Conservation (phyloP, 2,113 vertebrate species). For the Uropsilus gracilis region DNA sequence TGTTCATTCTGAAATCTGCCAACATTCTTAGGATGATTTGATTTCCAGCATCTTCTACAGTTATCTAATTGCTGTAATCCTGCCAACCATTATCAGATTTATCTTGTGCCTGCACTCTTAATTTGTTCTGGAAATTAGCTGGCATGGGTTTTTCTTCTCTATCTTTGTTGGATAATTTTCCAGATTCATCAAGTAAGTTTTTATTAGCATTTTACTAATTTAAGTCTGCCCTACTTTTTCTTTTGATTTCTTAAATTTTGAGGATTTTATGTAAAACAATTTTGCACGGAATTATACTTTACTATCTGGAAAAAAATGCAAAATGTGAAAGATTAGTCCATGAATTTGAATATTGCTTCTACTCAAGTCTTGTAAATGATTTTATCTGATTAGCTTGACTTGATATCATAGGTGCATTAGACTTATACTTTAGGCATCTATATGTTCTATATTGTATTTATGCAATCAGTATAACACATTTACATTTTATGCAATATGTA, state of each 20-base stretch:
- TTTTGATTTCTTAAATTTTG: background rate
- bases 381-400: background rate
- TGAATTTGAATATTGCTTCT: background rate
- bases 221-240: background rate
- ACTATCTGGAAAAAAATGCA: background rate
- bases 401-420: background rate
- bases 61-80: background rate
- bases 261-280: background rate
- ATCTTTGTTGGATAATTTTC: slow-evolving; percentile 10
- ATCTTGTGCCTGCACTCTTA: background rate
- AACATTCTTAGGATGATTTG: background rate
- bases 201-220: background rate
- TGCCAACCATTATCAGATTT: background rate
- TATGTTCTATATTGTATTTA: background rate
- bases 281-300: background rate
- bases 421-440: background rate
- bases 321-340: background rate
- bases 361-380: background rate
- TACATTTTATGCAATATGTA: background rate
- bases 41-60: background rate
- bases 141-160: background rate
- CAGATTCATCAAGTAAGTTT: background rate
- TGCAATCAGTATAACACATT: background rate
- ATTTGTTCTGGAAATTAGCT: slow-evolving; percentile 58
- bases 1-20: background rate